A percentile compares a stretch with the other conserved stretches of the same genome.
phyloP scores from a whole-genome alignment of 2,888 invertebrate genomes.

The Trilocha varians region DNA sequence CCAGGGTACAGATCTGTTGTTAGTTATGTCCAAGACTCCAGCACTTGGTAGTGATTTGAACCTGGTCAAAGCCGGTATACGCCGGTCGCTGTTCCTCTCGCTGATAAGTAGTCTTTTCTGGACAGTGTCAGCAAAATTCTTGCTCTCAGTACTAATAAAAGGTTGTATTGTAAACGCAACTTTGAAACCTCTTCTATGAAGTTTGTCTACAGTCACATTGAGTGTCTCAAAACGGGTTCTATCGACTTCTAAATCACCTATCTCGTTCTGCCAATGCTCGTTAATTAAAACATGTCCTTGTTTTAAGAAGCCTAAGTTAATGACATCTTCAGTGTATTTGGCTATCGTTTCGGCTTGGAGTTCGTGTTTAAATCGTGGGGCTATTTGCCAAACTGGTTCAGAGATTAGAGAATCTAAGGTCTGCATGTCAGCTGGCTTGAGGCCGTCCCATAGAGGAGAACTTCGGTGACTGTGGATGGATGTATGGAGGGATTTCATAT shows the following conservation, averaged over 20 bases:
- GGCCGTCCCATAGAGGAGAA: conserved; percentile 84
- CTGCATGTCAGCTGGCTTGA: conserved; percentile 83
- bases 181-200: conserved; percentile 88
- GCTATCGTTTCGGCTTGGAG: conserved; percentile 81
- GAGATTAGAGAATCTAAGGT: conserved; percentile 83
- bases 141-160: conserved; percentile 89
- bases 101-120: conserved; percentile 81
- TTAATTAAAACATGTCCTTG: conserved; percentile 86
- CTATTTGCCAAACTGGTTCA: conserved; percentile 91
- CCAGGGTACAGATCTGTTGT: conserved; percentile 87
- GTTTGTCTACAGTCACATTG: conserved; percentile 83
- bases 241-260: conserved; percentile 92
- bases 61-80: conserved; percentile 86
- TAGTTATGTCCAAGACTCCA: conserved; percentile 90
- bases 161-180: conserved; percentile 93
- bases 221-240: conserved; percentile 82
- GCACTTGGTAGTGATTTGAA: conserved; percentile 87
- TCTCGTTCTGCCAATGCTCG: conserved; percentile 87
- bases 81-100: conserved; percentile 83
- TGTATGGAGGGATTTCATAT: conserved; percentile 85
- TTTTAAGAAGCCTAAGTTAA: conserved; percentile 82
- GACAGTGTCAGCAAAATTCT: conserved; percentile 86
- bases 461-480: conserved; percentile 80
- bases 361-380: conserved; percentile 77
- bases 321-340: conserved; percentile 88